Base-by-base conservation (phyloP, 2,797 vertebrate genomes). In the Rhinoraja longicauda region DNA sequence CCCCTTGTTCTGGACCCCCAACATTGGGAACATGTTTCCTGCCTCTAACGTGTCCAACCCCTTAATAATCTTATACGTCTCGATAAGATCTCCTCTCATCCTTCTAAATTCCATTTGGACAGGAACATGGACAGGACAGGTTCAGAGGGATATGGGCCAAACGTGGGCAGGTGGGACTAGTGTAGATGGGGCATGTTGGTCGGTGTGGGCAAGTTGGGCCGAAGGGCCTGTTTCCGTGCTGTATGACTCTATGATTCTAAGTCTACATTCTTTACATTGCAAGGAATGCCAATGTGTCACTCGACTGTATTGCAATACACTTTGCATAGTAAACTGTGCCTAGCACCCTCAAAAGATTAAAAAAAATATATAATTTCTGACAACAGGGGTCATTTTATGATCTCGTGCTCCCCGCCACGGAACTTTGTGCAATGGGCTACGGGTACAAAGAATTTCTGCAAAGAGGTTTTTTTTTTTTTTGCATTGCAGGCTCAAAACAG, bases 281-380 rank as follows among this genome's bases (percentile, higher is more conserved):
- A 88, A 32, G 29, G n/a, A 88, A 72, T 72, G 67, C 15, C 19
- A 64, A 67, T 36, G 8, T 19, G 13, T 62, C 84, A 88, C 62
- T 64, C 17, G 2, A 88, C 21, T 67, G 21, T 17, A 21, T 88
- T 67, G 21, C 17, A 88, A 88, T 19, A 36, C n/a, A n/a, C 17
- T 21, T 88, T 88, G 62, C 84, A 88, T 88, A 67, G 84, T 67
- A 62, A 88, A 67, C n/a, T 88, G 29, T 21, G 84, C 15, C n/a
- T 32, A 36, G 15, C 10, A 62, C n/a, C 53, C 67, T 59, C 82
- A 64, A 64, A 88, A 67, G 36, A 15, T 64, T 64, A 21, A 32
- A 32, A 67, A 36, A n/a, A 57, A 67, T n/a, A 67, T 36, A 9
- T 36, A 88, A 36, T 32, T 67, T 62, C 32, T 32, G 7, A 32